These are phyloP conservation scores for Paradoxurus hermaphroditus DNA, from an alignment of 2,113 vertebrate genomes.

Conservation along the genomic window DNA sequence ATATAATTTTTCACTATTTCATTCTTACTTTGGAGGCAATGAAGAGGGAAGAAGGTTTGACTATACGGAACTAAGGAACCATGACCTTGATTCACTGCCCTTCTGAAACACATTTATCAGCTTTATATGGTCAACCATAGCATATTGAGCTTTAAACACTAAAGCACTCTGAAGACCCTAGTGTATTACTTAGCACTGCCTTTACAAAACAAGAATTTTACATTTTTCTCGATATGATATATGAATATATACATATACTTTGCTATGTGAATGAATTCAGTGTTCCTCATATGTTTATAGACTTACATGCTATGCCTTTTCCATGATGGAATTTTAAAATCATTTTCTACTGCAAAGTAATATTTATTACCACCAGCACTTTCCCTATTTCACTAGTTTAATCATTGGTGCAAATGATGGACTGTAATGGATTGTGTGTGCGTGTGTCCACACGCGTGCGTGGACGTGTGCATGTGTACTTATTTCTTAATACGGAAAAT, in stretches of 20 bases:
- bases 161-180: background rate
- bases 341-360: background rate
- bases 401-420: background rate
- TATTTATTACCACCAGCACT: background rate
- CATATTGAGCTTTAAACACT: background rate
- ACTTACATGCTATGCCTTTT: background rate
- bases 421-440: background rate
- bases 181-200: background rate
- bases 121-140: background rate
- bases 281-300: background rate
- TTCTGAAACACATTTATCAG: slow-evolving; percentile 37
- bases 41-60: background rate
- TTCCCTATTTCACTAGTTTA: background rate
- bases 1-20: slow-evolving; percentile 29
- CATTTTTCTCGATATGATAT: background rate
- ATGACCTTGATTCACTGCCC: background rate
- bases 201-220: background rate
- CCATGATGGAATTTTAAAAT: background rate
- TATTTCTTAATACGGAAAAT: background rate
- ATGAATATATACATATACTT: background rate
- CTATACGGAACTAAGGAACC: background rate
- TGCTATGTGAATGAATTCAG: background rate
- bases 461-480: accelerated
- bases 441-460: background rate
- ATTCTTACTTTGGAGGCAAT: slow-evolving; percentile 29